Base-by-base conservation (phyloP, 2,113 vertebrate genomes). In the Saimiri boliviensis region DNA sequence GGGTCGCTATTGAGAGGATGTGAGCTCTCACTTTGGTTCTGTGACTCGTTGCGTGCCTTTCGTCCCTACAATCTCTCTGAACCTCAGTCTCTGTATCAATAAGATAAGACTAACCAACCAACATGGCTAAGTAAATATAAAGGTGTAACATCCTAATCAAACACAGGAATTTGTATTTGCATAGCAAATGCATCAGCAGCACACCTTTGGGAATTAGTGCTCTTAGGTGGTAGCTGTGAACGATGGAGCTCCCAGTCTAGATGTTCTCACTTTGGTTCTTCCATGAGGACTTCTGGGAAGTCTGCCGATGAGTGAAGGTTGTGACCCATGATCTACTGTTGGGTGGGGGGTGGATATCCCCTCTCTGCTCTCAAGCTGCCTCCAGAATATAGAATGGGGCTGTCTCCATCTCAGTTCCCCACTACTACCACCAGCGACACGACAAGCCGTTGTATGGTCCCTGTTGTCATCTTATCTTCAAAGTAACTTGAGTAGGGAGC, bases 131-230 rank as follows among this genome's bases (percentile, higher is more conserved):
- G 35, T 52, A 80, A 66, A 35, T 13, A 66, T 4, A 42, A 49
- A 91, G 25, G 35, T 63, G 2, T 16, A 47, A 63, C 37, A 71
- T 56, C 76, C 42, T 30, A 35, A 80, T 5, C 25, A 30, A 60
- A 85, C 19, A 42, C 6, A 79, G 35, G 27, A 32, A 66, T 30
- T 42, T 25, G 11, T 25, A 4, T 8, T 49, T 19, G 13, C 3
- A 35, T 0, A 56, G 52, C 1, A 14, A 49, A 32, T 1, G 0
- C 45, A 21, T n/a, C 2, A 4, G 58, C 4, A 35, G 27, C 35
- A 58, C 0, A 4, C 5, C 17, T 70, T 88, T 23, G 32, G 63
- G 25, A 93, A 74, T 47, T 12, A 13, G 0, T 0, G 21, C 47
- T 74, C 40, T 54, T 2, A 60, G n/a, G 73, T 6, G 20, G 0